Base-by-base conservation (phyloP, 1,140 invertebrate genomes). In the Lamellibrachia luymesi region DNA sequence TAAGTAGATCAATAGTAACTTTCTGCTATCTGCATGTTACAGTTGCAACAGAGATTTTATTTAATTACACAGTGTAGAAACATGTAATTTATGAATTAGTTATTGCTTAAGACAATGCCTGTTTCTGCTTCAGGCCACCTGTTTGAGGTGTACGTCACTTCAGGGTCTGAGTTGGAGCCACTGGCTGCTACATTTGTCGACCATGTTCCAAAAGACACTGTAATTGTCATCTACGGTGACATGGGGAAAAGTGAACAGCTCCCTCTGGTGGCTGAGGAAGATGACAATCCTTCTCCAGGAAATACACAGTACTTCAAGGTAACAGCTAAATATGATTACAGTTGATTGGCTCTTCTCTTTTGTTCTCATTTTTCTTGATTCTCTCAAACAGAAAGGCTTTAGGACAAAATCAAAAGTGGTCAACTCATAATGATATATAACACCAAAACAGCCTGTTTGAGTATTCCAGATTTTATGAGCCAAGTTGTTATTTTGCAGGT, bases 401-500 rank as follows among this genome's bases (percentile, higher is more conserved):
- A 38, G 38, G 38, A 38, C 38, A 38, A 38, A 38, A 38, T 38
- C 38, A 38, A 1, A 38, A 38, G 38, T 38, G 38, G 38, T 38
- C 38, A 38, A 38, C 38, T 38, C 38, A 38, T 38, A 38, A 38
- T 38, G 38, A 38, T 38, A 38, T 38, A 38, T 38, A 38, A 38
- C 38, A 38, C 38, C 38, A 38, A 38, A 38, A 38, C 38, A 38
- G 38, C 38, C 38, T 38, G 38, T 38, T 38, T 38, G 38, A 38
- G 38, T 38, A 38, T 38, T 38, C 38, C 38, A 38, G 38, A 38
- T 38, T 38, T 38, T 38, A 38, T 38, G 38, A 80, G 64, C 17
- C 64, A 80, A 80, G 64, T 80, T 80, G 25, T 80, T 80, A 22
- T 80, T 80, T 80, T 91, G 25, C 27, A 91, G 91, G 91, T 91